phyloP scores from a whole-genome alignment of 1,140 invertebrate species.

The Meloidogyne exigua region DNA sequence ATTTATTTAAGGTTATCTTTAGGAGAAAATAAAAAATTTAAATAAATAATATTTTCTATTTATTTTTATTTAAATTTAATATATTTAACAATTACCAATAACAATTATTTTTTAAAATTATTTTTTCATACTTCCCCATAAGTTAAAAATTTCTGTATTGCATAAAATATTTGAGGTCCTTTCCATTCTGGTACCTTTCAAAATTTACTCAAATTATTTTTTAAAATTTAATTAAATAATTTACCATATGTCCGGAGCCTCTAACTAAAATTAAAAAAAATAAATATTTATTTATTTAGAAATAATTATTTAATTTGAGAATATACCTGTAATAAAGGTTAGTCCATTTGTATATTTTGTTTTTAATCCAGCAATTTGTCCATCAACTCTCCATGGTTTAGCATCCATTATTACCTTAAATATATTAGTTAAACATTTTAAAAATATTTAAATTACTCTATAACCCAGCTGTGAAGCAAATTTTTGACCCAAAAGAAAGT shows the following conservation, averaged over 20 bases:
- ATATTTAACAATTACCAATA: background rate
- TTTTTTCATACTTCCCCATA: background rate
- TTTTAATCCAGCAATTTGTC: conserved; percentile 57
- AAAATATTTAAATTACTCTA: conserved; percentile 11
- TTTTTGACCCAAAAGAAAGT: conserved; percentile 65
- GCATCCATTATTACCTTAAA: conserved; percentile 41
- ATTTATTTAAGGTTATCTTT: no score
- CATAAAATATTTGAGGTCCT: conserved; percentile 65
- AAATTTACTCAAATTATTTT: background rate
- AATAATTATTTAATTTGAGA: conserved; percentile 15
- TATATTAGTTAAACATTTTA: background rate
- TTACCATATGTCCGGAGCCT: conserved; percentile 68
- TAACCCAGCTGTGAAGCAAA: conserved; percentile 50
- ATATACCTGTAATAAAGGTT: conserved; percentile 49
- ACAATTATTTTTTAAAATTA: background rate
- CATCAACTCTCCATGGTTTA: conserved; percentile 54
- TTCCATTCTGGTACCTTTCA: conserved; percentile 65
- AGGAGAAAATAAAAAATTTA: background rate
- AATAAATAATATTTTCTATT: background rate
- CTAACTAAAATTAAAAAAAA: conserved; percentile 30
- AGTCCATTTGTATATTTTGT: conserved; percentile 51
- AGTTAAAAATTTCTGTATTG: conserved; percentile 63
- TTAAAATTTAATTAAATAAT: background rate
- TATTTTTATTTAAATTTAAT: no score
- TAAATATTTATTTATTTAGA: background rate